These are phyloP conservation scores for Pseudorectes ferrugineus DNA, from an alignment of 2,113 vertebrate species.

Conservation along the genomic window DNA sequence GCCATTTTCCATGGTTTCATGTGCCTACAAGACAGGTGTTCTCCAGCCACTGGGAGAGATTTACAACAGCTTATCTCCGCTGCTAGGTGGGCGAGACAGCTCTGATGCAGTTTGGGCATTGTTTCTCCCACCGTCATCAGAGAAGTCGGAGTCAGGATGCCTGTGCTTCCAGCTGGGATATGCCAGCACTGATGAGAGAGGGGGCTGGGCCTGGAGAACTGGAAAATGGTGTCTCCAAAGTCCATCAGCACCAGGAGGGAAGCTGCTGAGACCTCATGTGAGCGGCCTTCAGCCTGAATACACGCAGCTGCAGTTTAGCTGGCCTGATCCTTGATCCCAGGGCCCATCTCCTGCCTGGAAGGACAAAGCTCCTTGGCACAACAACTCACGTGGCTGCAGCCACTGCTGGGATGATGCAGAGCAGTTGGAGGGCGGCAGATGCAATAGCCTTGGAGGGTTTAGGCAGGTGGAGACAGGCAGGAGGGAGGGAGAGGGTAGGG, in stretches of 20 bases:
- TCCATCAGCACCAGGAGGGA: neutral
- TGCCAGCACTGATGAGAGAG: rapidly evolving
- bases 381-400: neutral
- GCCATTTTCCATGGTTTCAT: neutral
- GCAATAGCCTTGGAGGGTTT: neutral
- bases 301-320: neutral
- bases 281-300: neutral
- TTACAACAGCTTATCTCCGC: neutral
- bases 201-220: neutral
- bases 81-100: neutral
- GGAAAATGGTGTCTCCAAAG: neutral
- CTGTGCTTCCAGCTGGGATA: neutral
- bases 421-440: rapidly evolving
- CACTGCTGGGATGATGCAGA: neutral
- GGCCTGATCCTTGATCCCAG: neutral
- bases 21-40: neutral
- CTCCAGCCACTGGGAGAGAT: neutral
- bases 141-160: neutral
- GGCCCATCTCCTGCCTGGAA: neutral
- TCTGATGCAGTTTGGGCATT: neutral
- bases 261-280: neutral
- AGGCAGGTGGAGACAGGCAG: neutral
- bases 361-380: neutral
- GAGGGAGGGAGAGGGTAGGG: neutral
- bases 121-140: neutral